phyloP scores from a whole-genome alignment of 2,113 vertebrate genomes.

The Numida meleagris region DNA sequence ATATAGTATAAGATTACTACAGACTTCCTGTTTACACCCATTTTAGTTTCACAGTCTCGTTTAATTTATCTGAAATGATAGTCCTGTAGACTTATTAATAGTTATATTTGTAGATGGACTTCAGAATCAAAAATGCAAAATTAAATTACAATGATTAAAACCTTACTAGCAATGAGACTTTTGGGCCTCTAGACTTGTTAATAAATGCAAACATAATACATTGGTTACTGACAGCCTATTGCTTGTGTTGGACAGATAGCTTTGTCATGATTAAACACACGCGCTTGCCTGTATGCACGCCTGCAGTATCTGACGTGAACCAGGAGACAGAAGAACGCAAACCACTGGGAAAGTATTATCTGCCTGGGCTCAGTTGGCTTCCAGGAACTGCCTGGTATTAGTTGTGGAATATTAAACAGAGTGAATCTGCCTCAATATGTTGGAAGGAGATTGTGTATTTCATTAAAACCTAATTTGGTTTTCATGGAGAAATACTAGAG shows the following conservation, averaged over 20 bases:
- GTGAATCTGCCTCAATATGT: not conserved
- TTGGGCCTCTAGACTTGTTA: not conserved
- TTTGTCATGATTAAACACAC: fast-evolving
- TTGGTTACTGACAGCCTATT: not conserved
- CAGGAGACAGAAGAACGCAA: not conserved
- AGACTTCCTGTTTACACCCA: not conserved
- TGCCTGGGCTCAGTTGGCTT: not conserved
- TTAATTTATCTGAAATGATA: not conserved
- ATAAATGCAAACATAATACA: fast-evolving
- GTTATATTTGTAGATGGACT: not conserved
- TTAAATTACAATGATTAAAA: not conserved
- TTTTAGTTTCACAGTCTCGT: not conserved
- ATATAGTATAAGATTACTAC: not conserved
- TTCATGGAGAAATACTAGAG: slow-evolving; percentile 38
- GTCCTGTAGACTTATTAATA: not conserved
- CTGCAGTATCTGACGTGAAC: not conserved
- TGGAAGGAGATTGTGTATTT: slow-evolving; percentile 42
- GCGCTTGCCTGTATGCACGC: fast-evolving
- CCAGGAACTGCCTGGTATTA: not conserved
- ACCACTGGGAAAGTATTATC: not conserved
- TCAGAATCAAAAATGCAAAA: not conserved
- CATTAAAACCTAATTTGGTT: slow-evolving; percentile 38
- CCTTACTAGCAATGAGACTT: fast-evolving
- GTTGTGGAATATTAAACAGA: slow-evolving; percentile 38
- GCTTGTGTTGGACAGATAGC: not conserved